These are phyloP conservation scores for Leiothrix lutea DNA, from an alignment of 2,113 vertebrate genomes.

Conservation along the genomic window DNA sequence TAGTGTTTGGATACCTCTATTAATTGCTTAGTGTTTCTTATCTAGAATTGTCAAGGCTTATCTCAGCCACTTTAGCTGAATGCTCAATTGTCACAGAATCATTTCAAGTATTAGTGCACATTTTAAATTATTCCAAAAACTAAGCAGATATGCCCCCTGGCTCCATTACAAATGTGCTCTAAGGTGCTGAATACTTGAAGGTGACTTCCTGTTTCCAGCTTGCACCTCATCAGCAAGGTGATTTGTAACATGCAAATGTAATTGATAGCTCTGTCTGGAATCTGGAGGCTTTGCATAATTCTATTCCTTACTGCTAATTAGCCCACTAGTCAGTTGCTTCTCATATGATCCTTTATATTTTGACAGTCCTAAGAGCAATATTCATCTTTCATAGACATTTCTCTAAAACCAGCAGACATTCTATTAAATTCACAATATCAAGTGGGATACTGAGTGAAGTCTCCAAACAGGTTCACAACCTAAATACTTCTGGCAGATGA, in stretches of 20 bases:
- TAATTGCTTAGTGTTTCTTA: background rate
- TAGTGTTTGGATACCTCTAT: background rate
- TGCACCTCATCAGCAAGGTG: background rate
- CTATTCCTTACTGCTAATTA: background rate
- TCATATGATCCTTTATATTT: background rate
- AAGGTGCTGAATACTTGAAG: background rate
- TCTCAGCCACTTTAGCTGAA: background rate
- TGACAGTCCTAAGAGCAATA: background rate
- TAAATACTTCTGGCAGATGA: background rate
- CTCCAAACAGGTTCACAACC: background rate
- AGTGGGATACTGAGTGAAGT: background rate
- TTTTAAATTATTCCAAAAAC: background rate
- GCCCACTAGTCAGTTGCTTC: background rate
- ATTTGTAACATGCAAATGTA: background rate
- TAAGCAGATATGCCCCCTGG: background rate
- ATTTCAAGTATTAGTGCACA: background rate
- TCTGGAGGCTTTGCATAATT: conserved; percentile 7
- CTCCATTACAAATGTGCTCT: background rate
- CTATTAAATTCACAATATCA: background rate
- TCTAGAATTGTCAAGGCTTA: conserved; percentile 1
- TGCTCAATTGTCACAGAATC: background rate
- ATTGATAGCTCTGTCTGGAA: background rate
- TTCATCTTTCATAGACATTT: background rate
- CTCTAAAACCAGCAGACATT: background rate
- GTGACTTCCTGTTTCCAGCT: background rate